A percentile compares a stretch with the other conserved stretches of the same genome.
These are phyloP conservation scores for Tautogolabrus adspersus DNA, from an alignment of 2,113 vertebrate genomes.

Conservation along the genomic window DNA sequence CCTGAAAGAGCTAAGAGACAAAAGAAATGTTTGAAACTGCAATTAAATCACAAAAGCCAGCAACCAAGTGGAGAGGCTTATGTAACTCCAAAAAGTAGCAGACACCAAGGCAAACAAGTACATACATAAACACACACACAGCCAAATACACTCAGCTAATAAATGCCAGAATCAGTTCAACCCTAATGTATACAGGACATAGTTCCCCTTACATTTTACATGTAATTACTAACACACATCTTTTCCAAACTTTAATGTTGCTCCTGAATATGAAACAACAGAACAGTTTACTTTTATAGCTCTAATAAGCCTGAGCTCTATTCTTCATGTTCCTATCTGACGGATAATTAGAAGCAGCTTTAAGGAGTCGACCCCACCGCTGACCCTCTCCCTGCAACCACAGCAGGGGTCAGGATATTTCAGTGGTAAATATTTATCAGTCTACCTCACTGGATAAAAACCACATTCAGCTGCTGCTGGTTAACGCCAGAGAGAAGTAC, in stretches of 20 bases:
- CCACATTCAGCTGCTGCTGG: slow-evolving; percentile 57
- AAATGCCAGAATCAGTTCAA: slow-evolving; percentile 31
- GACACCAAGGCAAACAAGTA: not conserved
- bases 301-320: slow-evolving; percentile 47
- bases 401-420: slow-evolving; percentile 57
- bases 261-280: slow-evolving; percentile 56
- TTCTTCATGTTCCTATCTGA: slow-evolving; percentile 58
- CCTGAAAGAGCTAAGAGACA: not conserved
- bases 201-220: not conserved
- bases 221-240: slow-evolving; percentile 14
- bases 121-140: not conserved
- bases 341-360: slow-evolving; percentile 80
- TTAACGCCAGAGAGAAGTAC: slow-evolving; percentile 40
- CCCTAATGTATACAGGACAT: slow-evolving; percentile 17
- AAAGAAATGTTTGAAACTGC: not conserved
- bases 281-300: slow-evolving; percentile 46
- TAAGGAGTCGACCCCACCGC: slow-evolving; percentile 36
- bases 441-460: slow-evolving; percentile 50
- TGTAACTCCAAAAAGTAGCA: not conserved
- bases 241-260: slow-evolving; percentile 22
- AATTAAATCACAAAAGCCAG: not conserved
- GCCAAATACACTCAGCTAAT: too few species aligned
- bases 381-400: slow-evolving; percentile 48
- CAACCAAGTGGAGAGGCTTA: not conserved
- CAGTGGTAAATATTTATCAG: slow-evolving; percentile 67